Base-by-base conservation (phyloP, 2,797 vertebrate species). In the Melopsittacus undulatus region DNA sequence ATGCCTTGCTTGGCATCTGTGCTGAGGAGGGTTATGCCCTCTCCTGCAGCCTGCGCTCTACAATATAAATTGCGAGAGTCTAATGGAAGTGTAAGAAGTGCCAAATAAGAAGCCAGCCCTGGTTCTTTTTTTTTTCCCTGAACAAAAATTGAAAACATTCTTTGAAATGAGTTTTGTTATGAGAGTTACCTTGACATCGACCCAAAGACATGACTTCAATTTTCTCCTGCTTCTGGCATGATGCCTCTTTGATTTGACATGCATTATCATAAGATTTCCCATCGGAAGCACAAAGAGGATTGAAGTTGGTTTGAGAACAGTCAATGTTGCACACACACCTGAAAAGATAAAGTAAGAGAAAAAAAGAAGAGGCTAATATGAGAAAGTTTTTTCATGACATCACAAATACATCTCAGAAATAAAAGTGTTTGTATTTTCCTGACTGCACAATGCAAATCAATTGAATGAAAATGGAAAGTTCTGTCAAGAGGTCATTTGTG, bases 291-390 rank as follows among this genome's bases (percentile, higher is more conserved):
- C 99, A 99, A 97, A 99, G 99, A 56, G 99, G 99, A 98, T 99
- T 99, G 98, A 99, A 99, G 98, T 99, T 99, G 98, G 99, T 99
- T 98, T 99, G 99, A 92, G 99, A 99, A 95, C 99, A 99, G 98
- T 99, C 99, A 73, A 99, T 99, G 98, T 99, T 99, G 98, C 99
- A 99, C 88, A 99, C 99, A 52, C 99, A 99, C 99, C 99, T 99
- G 97, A 49, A 89, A 95, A 79, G 87, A 97, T 20, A 92, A 46
- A 93, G 70, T 73, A 57, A 62, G 70, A 87, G 63, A 80, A 87
- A 80, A 86, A 92, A 94, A 77, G 94, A 67, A 77, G 73, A 73
- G 85, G 62, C 34, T 78, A 91, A 90, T 54, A 46, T 87, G 32
- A 96, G 94, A 59, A 88, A 73, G 42, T 14, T 78, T 70, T 32